phyloP scores from a whole-genome alignment of 2,797 vertebrate species.

The Orestias chungarensis region DNA sequence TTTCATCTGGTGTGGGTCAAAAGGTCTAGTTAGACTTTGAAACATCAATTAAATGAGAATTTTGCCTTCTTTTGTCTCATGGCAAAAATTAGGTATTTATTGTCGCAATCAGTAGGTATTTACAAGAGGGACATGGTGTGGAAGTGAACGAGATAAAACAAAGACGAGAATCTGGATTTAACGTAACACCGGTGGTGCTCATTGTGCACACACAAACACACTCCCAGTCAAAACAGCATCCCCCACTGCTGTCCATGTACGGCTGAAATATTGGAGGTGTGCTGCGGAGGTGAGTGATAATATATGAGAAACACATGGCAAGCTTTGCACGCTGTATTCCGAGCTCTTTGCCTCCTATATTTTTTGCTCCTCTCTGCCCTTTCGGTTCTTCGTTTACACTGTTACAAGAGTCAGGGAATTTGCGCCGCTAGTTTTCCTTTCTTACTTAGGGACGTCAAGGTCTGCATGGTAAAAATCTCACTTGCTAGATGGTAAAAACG shows the following conservation, averaged over 20 bases:
- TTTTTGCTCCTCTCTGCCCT: constrained; percentile 34
- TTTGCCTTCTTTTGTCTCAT: neutral
- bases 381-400: constrained; percentile 32
- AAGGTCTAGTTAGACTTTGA: constrained; percentile 23
- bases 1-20: constrained; percentile 40
- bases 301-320: constrained; percentile 63
- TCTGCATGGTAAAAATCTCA: constrained; percentile 43
- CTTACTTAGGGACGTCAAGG: constrained; percentile 54
- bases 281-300: constrained; percentile 57
- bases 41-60: constrained; percentile 1
- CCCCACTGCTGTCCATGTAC: constrained; percentile 44
- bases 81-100: neutral
- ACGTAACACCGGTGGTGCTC: constrained; percentile 7
- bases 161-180: constrained; percentile 14
- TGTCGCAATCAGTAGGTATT: neutral
- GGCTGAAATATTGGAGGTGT: constrained; percentile 63
- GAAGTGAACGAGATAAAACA: constrained; percentile 11
- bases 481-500: constrained; percentile 12
- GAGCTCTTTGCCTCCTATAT: constrained; percentile 40
- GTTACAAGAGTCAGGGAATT: constrained; percentile 34
- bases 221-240: constrained; percentile 21
- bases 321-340: constrained; percentile 13
- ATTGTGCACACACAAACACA: constrained; percentile 22
- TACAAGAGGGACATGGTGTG: neutral
- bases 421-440: constrained; percentile 20